Percentiles rank a stretch among this genome's conserved stretches.
phyloP scores from a whole-genome alignment of 2,113 vertebrate genomes.

The Sorex fumeus region DNA sequence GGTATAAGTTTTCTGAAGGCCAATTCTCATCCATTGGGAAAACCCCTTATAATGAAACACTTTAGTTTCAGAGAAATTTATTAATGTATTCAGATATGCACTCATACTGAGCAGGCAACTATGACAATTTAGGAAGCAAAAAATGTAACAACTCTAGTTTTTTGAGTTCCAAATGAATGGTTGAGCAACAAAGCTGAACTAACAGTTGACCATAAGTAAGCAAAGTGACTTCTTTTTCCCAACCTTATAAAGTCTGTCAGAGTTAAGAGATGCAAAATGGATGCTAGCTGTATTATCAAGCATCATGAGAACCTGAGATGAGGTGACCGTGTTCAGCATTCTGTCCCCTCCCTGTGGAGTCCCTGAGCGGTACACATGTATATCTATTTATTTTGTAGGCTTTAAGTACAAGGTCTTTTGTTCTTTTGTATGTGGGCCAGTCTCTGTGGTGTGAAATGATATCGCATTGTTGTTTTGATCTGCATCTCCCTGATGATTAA shows the following conservation, averaged over 20 bases:
- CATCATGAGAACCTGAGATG: background rate
- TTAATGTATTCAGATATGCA: background rate
- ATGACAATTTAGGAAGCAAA: background rate
- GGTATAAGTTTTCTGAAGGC: slow-evolving; percentile 7
- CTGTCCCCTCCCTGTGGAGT: background rate
- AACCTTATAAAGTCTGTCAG: background rate
- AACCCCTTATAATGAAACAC: background rate
- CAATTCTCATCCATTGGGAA: background rate
- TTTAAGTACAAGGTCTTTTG: no score
- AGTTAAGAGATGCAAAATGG: background rate
- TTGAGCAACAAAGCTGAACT: background rate
- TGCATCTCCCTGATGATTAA: no score
- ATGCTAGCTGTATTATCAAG: slow-evolving; percentile 8
- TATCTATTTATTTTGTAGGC: no score
- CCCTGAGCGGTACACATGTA: no score
- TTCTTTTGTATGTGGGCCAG: no score
- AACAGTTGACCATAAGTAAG: background rate
- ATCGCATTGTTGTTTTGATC: no score
- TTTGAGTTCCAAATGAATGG: slow-evolving; percentile 39
- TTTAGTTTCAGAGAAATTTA: slow-evolving; percentile 44
- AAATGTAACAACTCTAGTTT: background rate
- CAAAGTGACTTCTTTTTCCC: background rate
- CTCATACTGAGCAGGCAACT: background rate
- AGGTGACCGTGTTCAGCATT: background rate
- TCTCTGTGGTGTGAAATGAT: no score